Base-by-base conservation (phyloP, 2,113 vertebrate genomes). In the Microtus montanus region DNA sequence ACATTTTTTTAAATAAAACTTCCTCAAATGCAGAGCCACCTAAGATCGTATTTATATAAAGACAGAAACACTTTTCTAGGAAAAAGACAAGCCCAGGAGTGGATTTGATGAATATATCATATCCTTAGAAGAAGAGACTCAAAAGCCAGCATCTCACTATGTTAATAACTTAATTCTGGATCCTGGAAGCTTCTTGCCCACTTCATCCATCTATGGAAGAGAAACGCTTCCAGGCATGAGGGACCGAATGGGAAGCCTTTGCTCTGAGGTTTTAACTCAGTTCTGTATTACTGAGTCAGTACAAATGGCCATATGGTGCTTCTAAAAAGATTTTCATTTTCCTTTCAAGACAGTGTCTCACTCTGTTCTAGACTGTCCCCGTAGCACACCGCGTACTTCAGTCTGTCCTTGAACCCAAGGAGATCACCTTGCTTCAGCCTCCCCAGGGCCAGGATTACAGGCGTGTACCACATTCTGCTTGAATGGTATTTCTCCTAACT, bases 81-180 rank as follows among this genome's bases (percentile, higher is more conserved):
- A 88, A 92, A 35, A 92, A n/a, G 75, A 87, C 24, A 89, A 93
- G 54, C 17, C 33, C 77, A n/a, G 44, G 30, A 38, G 49, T 52
- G 17, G 28, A 70, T 80, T 79, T 90, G 71, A 85, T 83, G 70
- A 73, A 52, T 77, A 79, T n/a, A 64, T 74, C 58, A 24, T 49
- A 79, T 20, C 19, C 58, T 58, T 58, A 20, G 6, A 58, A 58
- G 44, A 41, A 91, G n/a, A 28, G 91, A 80, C 7, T 47, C 70
- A 38, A 89, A 96, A 49, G 30, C 19, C 64, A 84, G 44, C 35
- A 47, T 87, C 79, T 95, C 80, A 88, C 84, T 87, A 87, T 82
- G 58, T 26, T 71, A 63, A 19, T 87, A 49, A 47, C 61, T 96
- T 94, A 54, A 61, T 82, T 91, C 44, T 74, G 17, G 75, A 41